Percentiles rank a stretch among this genome's conserved stretches.
phyloP scores from a whole-genome alignment of 37 sponge, comb jelly and placozoan genomes.

The Petrosia ficiformis region DNA sequence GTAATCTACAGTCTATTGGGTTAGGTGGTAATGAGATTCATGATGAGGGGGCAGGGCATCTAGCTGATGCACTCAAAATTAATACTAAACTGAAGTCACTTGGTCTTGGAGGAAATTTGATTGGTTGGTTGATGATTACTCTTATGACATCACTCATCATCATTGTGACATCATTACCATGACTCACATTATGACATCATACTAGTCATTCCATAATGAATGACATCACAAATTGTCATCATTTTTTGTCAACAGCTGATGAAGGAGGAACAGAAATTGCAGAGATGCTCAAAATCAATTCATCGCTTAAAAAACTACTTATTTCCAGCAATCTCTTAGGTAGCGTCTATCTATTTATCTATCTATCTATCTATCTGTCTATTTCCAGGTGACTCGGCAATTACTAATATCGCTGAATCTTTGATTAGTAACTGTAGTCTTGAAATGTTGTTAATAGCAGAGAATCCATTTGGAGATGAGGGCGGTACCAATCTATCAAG shows the following conservation, averaged over 20 bases:
- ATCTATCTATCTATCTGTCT: not conserved
- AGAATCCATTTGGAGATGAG: conserved; percentile 90
- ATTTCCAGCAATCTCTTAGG: conserved; percentile 75
- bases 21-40: conserved; percentile 86
- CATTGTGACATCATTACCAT: no score
- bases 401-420: conserved; percentile 56
- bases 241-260: conserved; percentile 32
- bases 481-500: conserved; percentile 54
- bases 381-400: conserved; percentile 67
- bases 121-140: conserved; percentile 54
- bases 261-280: conserved; percentile 67
- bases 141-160: no score
- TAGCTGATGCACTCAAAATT: conserved; percentile 63
- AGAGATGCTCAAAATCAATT: conserved; percentile 66
- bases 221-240: not conserved
- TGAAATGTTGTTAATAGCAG: conserved; percentile 77
- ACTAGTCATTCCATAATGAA: not conserved
- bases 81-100: conserved; percentile 71
- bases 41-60: conserved; percentile 68
- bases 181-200: not conserved
- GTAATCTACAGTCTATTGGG: conserved; percentile 71
- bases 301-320: conserved; percentile 48
- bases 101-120: conserved; percentile 77
- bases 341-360: not conserved
- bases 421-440: conserved; percentile 62